Conservation (phyloP, 2,888 invertebrate species). For the Orthosia incerta region DNA sequence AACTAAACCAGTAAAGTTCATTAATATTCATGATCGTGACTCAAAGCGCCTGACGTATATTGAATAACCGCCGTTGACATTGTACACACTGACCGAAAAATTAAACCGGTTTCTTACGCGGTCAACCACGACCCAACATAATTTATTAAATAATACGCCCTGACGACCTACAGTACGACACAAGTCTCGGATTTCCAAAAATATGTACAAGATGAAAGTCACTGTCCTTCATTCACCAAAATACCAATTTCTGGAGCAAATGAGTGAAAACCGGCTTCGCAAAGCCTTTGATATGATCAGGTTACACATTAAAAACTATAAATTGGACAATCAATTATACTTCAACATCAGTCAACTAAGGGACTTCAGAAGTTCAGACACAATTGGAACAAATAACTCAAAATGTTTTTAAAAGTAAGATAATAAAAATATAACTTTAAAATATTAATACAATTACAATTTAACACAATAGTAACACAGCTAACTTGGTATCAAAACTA, state of each 20-base stretch:
- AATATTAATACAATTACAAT: background rate
- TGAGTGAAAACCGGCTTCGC: slow-evolving; percentile 54
- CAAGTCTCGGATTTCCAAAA: slow-evolving; percentile 56
- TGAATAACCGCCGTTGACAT: slow-evolving; percentile 60
- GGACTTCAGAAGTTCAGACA: slow-evolving; percentile 51
- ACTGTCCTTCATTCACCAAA: slow-evolving; percentile 66
- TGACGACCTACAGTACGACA: slow-evolving; percentile 33
- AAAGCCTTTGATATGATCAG: slow-evolving; percentile 39
- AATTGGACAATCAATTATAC: slow-evolving; percentile 59
- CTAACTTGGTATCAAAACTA: background rate
- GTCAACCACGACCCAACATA: slow-evolving; percentile 25
- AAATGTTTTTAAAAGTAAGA: slow-evolving; percentile 66
- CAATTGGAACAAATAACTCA: slow-evolving; percentile 30
- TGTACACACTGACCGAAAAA: slow-evolving; percentile 63
- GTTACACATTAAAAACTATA: slow-evolving; percentile 67
- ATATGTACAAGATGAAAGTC: slow-evolving; percentile 67
- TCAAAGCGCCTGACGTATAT: slow-evolving; percentile 51
- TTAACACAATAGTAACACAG: background rate
- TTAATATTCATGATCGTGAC: slow-evolving; percentile 49
- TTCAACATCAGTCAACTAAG: slow-evolving; percentile 65
- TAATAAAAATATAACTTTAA: background rate
- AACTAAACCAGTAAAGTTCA: slow-evolving; percentile 14
- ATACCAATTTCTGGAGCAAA: slow-evolving; percentile 62
- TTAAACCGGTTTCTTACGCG: slow-evolving; percentile 53
- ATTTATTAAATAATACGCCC: slow-evolving; percentile 44